Base-by-base conservation (phyloP, 2,888 invertebrate genomes). In the Lepidonotus clava region DNA sequence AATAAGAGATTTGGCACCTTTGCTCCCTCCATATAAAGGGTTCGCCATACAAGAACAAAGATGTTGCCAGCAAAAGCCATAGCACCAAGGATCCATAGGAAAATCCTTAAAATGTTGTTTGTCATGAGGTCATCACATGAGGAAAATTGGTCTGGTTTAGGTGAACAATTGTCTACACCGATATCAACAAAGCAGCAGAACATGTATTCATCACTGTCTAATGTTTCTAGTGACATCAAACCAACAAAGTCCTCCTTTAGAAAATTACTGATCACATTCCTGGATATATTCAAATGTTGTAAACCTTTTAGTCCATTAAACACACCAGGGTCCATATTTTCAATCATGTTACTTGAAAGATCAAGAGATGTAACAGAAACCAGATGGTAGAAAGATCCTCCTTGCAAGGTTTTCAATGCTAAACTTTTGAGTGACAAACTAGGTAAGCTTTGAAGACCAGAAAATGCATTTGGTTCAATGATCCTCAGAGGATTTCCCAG, bases 1-100 rank as follows among this genome's bases (percentile, higher is more conserved):
- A 90, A 87, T 83, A 91, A 88, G 4, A 89, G 86, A 24, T 88
- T 89, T 89, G 92, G 91, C 90, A 92, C 90, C 89, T 92, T 51
- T 90, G 91, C 90, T 24, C 87, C 88, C 24, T 90, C 90, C 87
- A 84, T 92, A 90, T 83, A 92, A 56, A 11, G 87, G 0, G 86
- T 5, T 0, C 90, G 76, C 40, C 87, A 89, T 0, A 90, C 21
- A 4, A 91, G 34, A 0, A 88, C 89, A 32, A 87, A 34, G 8
- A 67, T 56, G 85, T 91, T 91, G 0, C 90, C 91, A 2, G 88
- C 21, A 1, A 90, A 32, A 5, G 90, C 89, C 32, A 88, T 66
- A 21, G 87, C 21, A 2, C 90, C 90, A n/a, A 89, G 87, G 24
- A 90, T 61, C 89, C 89, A 90, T 46, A 91, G 83, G 76, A 90